Conservation (phyloP, 2,888 invertebrate species). For the Pollenia griseotomentosa region DNA sequence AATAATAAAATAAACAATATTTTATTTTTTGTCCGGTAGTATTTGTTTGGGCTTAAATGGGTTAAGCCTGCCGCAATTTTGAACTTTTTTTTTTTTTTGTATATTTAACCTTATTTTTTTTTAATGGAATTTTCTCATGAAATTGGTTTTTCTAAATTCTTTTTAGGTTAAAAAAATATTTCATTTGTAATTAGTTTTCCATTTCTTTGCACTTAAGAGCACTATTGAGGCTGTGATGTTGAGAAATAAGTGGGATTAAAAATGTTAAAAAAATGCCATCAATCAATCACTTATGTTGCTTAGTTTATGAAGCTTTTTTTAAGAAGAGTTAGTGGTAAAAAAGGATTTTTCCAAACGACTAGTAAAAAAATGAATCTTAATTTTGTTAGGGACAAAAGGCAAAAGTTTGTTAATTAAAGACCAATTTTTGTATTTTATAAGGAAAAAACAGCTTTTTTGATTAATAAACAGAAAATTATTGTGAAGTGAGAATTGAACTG, state of each 20-base stretch:
- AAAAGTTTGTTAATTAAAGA: neutral
- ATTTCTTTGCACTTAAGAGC: conserved; percentile 36
- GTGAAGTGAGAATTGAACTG: too few relatives aligned
- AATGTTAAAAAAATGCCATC: neutral
- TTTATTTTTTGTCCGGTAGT: too few relatives aligned
- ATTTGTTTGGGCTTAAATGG: too few relatives aligned
- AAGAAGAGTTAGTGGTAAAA: too few relatives aligned
- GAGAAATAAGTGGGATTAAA: neutral
- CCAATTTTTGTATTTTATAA: too few relatives aligned
- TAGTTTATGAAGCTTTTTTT: neutral
- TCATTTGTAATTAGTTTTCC: conserved; percentile 57
- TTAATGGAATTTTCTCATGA: neutral
- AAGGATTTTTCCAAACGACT: neutral
- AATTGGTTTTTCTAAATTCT: neutral
- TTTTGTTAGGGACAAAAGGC: neutral
- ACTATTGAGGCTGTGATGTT: neutral
- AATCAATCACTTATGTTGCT: conserved; percentile 8
- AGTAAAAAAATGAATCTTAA: neutral
- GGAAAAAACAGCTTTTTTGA: too few relatives aligned
- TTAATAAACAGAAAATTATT: too few relatives aligned
- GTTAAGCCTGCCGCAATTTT: neutral
- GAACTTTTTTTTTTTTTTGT: conserved; percentile 11
- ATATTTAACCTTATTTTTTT: neutral
- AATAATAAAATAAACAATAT: too few relatives aligned
- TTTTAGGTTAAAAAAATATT: neutral